Evolutionary conservation across 1,140 invertebrate genomes (phyloP), one percentile per base, ranked within the genome.

Genomic region (Microvelia longipes): DNA sequence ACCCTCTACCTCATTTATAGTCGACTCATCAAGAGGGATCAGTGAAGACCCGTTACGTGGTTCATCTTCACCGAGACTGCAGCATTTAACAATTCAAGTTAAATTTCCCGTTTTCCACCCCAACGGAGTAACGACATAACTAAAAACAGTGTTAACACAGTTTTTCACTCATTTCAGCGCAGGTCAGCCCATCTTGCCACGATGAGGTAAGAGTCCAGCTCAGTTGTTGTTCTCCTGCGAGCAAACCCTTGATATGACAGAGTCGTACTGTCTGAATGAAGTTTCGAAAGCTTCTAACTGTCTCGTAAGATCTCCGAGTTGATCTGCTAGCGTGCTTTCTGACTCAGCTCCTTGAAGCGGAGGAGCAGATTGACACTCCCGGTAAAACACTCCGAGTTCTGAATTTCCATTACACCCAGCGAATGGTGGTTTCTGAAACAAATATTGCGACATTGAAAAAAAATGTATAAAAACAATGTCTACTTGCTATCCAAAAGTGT

Each of bases 301-400:
- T 75, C 86, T 83, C 1, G 86, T 86, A 5, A 92, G 79, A 75
- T 89, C 86, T 62, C 85, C 84, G 15, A 88, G 80, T 77, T 87
- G 85, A 67, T 88, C 86, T 2, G 80, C 80, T 2, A 87, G 75
- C 25, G 83, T 84, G 63, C 83, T 80, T 70, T 87, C 80, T 71
- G 88, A 84, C 67, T 76, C 81, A 74, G 86, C 88, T 15, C 85
- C 83, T 50, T 85, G 82, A 29, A 91, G 79, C 30, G 85, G 85
- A 0, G 89, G 90, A 2, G 90, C 90, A 75, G 83, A 84, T 78
- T 90, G 88, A 79, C 89, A 92, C 75, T 91, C 88, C 2, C 86
- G 81, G 79, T 90, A 91, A 80, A 92, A 92, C 69, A 85, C 83
- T 50, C 88, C 87, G 69, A 93, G 80, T 77, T 92, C 90, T 29